Conservation (phyloP, 2,113 vertebrate species). For the Pollachius pollachius region DNA sequence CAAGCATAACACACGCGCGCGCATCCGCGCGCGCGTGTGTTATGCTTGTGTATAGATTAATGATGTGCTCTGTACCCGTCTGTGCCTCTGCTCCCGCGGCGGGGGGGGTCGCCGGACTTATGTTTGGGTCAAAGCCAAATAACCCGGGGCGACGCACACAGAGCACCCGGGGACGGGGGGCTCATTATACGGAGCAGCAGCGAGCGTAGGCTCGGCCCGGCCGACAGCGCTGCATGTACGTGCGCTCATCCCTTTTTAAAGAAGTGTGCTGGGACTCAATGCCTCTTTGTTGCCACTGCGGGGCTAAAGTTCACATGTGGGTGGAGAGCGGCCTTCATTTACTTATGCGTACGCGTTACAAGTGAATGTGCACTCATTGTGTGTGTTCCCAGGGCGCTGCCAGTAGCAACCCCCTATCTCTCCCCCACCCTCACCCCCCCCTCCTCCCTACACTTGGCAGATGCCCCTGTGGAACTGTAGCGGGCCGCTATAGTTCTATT, state of each 20-base stretch:
- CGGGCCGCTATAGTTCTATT: too few species aligned
- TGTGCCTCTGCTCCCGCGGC: conserved; percentile 2
- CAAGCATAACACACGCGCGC: too few species aligned
- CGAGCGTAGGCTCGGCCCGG: conserved; percentile 22
- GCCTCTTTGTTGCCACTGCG: conserved; percentile 44
- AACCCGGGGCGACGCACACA: conserved; percentile 13
- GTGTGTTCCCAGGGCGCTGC: conserved; percentile 12
- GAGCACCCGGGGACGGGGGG: conserved; percentile 16
- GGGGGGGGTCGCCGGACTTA: conserved; percentile 17
- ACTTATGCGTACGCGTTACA: conserved; percentile 31
- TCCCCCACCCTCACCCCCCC: conserved; percentile 12
- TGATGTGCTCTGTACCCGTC: too few species aligned
- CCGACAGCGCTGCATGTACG: conserved; percentile 37
- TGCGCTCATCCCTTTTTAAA: conserved; percentile 41
- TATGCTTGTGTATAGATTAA: too few species aligned
- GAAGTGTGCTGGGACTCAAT: conserved; percentile 37
- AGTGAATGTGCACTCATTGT: conserved; percentile 26
- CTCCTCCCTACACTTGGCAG: not conserved
- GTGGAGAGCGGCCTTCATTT: conserved; percentile 47
- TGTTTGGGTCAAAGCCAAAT: conserved; percentile 15
- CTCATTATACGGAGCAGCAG: conserved; percentile 27
- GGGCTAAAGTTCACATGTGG: conserved; percentile 14
- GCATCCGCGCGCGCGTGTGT: too few species aligned
- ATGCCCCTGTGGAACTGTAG: conserved; percentile 1
- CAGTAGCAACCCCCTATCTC: conserved; percentile 38